Evolutionary conservation across 2,113 vertebrate species (phyloP).

Genomic region (Anseranas semipalmata): DNA sequence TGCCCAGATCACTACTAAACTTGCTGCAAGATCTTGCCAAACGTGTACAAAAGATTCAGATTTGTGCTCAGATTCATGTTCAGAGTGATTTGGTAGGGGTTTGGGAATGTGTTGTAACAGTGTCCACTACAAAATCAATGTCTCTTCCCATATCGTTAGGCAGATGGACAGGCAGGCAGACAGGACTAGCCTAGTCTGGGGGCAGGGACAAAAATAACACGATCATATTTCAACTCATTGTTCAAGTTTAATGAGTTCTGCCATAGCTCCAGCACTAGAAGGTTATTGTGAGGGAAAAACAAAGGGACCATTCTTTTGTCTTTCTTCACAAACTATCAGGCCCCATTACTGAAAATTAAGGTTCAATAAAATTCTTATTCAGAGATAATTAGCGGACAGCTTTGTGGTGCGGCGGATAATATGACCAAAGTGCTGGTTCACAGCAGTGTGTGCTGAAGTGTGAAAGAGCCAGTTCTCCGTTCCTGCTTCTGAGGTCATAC

Average conservation of each 20-base stretch:
- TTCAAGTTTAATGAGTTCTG: conserved; percentile 60
- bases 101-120: background rate
- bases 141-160: background rate
- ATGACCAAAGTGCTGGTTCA: conserved; percentile 74
- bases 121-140: background rate
- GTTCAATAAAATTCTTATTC: conserved; percentile 89
- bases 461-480: conserved; percentile 71
- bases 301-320: conserved; percentile 65
- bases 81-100: background rate
- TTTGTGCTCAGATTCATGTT: background rate
- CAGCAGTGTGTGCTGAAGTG: conserved; percentile 80
- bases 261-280: conserved; percentile 18
- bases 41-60: background rate
- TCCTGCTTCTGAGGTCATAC: conserved; percentile 57
- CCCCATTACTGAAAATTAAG: conserved; percentile 90
- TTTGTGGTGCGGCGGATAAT: conserved; percentile 72
- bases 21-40: background rate
- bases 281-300: conserved; percentile 51
- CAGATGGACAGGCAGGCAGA: conserved; percentile 33
- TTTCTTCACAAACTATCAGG: conserved; percentile 82
- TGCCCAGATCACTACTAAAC: background rate
- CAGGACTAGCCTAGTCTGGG: background rate
- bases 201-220: conserved; percentile 22
- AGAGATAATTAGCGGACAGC: conserved; percentile 87
- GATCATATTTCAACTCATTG: conserved; percentile 47